Conservation (phyloP, 2,888 invertebrate genomes). For the Drosophila stalkeri region DNA sequence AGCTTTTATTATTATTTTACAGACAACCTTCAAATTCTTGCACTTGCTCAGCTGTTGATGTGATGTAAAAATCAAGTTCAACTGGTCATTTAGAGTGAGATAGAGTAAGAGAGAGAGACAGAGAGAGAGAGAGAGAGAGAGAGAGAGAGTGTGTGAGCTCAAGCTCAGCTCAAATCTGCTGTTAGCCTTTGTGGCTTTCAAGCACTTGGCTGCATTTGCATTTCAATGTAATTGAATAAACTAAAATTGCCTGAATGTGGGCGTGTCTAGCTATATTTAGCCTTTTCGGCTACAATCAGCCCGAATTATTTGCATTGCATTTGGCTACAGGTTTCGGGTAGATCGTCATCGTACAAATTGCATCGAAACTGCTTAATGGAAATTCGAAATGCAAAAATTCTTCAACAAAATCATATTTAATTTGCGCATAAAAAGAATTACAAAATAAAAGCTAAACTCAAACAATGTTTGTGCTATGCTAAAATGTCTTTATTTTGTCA, state of each 20-base stretch:
- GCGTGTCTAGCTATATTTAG: not conserved
- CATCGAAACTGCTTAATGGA: too few relatives aligned
- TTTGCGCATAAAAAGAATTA: too few relatives aligned
- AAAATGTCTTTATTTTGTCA: not conserved
- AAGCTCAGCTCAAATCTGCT: slow-evolving; percentile 9
- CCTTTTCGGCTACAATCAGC: slow-evolving; percentile 6
- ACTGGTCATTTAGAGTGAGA: too few relatives aligned
- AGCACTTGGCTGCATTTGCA: slow-evolving; percentile 54
- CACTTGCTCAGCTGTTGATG: too few relatives aligned
- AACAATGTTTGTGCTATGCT: not conserved
- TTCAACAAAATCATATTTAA: not conserved
- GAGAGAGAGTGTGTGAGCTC: not conserved
- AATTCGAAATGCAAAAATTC: not conserved
- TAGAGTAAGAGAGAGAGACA: too few relatives aligned
- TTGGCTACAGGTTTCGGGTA: not conserved
- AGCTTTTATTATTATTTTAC: too few relatives aligned
- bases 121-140: too few relatives aligned
- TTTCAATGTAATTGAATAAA: slow-evolving; percentile 47
- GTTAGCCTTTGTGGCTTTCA: slow-evolving; percentile 17
- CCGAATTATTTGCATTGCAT: slow-evolving; percentile 6
- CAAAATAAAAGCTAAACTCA: too few relatives aligned
- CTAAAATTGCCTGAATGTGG: slow-evolving; percentile 14
- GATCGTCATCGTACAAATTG: slow-evolving; percentile 25
- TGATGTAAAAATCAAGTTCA: too few relatives aligned
- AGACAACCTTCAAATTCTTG: too few relatives aligned